Percentiles rank a stretch among this genome's conserved stretches.
These are phyloP conservation scores for Nannoperca obscura DNA, from an alignment of 2,797 vertebrate genomes.

Conservation along the genomic window DNA sequence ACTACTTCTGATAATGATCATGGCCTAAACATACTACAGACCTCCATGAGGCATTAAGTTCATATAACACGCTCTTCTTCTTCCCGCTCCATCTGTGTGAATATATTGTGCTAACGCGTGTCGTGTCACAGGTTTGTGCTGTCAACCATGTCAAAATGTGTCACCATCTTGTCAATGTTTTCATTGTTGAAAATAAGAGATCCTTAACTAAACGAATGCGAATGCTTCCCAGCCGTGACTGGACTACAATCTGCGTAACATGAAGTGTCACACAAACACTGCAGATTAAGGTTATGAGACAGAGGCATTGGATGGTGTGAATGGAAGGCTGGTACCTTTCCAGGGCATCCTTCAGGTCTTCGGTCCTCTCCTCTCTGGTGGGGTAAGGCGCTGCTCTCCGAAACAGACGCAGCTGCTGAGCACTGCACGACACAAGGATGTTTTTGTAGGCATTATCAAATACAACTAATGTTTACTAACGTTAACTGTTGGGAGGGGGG, in stretches of 20 bases:
- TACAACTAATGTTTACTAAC: too few relatives aligned
- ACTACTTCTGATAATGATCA: background rate
- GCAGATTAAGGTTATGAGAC: background rate
- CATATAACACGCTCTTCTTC: background rate
- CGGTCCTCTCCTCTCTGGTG: constrained; percentile 78
- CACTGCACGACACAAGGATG: constrained; percentile 51
- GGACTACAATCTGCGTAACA: too few relatives aligned
- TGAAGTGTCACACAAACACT: background rate
- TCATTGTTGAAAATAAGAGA: background rate
- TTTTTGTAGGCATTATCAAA: background rate
- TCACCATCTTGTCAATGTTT: background rate
- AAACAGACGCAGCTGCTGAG: constrained; percentile 80
- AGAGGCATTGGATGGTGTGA: too few relatives aligned
- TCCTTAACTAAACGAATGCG: background rate
- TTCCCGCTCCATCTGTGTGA: too few relatives aligned
- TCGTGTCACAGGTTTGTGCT: background rate
- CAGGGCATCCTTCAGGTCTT: constrained; percentile 77
- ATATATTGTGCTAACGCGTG: background rate
- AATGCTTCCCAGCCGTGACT: background rate
- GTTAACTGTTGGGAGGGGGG: fast-evolving
- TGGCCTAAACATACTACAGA: background rate
- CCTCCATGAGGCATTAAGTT: background rate
- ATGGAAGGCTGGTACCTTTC: constrained; percentile 72
- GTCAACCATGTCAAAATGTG: background rate
- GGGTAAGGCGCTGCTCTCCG: constrained; percentile 82